Percentiles rank a stretch among this genome's conserved stretches.
phyloP scores from a whole-genome alignment of 1,140 invertebrate genomes.

The Copidosoma floridanum region DNA sequence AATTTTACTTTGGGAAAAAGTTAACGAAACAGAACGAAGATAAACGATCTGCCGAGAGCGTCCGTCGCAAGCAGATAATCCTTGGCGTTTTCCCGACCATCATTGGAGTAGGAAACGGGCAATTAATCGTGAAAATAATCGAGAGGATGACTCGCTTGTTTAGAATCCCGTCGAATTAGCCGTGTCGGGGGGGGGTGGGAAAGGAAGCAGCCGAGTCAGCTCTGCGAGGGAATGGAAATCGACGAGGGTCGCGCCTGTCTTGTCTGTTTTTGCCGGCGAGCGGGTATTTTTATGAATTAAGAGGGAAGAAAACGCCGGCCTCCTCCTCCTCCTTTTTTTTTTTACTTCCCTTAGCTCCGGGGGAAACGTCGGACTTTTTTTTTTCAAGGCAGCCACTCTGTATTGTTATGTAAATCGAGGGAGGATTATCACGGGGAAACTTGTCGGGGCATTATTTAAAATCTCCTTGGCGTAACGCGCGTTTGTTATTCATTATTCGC shows the following conservation, averaged over 20 bases:
- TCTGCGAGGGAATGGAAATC: no score
- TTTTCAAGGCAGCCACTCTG: slow-evolving; percentile 22
- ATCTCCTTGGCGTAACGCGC: slow-evolving; percentile 15
- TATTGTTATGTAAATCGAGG: slow-evolving; percentile 28
- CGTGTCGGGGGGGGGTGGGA: slow-evolving; percentile 9
- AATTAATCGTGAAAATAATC: slow-evolving; percentile 31
- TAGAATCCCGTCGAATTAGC: slow-evolving; percentile 30
- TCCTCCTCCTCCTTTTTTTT: slow-evolving; percentile 5
- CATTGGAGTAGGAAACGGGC: slow-evolving; percentile 10
- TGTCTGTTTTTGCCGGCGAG: slow-evolving; percentile 28
- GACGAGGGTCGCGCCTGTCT: slow-evolving; percentile 24
- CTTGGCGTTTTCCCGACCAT: slow-evolving; percentile 25
- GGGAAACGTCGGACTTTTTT: neutral
- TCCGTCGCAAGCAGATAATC: slow-evolving; percentile 15
- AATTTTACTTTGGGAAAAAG: no score
- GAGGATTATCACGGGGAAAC: slow-evolving; percentile 19
- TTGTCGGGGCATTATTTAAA: slow-evolving; percentile 3
- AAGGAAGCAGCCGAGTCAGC: slow-evolving; percentile 15
- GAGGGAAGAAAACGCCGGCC: slow-evolving; percentile 33
- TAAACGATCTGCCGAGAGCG: slow-evolving; percentile 15
- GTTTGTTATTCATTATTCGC: slow-evolving; percentile 7
- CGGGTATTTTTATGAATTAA: slow-evolving; percentile 45
- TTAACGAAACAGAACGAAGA: no score
- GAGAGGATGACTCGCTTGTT: slow-evolving; percentile 30
- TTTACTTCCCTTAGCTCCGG: neutral